These are phyloP conservation scores for Megaceryle alcyon DNA, from an alignment of 2,797 vertebrate genomes.

Conservation along the genomic window DNA sequence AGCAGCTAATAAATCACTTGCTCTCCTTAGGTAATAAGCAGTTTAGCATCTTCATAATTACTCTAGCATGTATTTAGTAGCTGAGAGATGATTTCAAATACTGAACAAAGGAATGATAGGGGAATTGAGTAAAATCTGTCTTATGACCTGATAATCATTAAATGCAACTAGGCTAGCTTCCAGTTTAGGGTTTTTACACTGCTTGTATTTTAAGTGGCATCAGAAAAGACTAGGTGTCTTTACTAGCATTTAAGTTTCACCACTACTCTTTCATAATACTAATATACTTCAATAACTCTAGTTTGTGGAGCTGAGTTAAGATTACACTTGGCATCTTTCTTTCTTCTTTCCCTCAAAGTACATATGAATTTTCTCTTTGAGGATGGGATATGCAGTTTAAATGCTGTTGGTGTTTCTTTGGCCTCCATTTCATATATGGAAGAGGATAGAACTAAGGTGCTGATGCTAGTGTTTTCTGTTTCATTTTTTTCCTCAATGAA, in stretches of 20 bases:
- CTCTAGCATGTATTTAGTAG: background rate
- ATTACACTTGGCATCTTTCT: background rate
- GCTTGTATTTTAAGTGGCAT: background rate
- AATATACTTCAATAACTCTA: background rate
- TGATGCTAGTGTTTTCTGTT: background rate
- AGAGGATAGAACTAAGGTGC: background rate
- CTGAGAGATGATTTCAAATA: background rate
- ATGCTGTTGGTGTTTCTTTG: background rate
- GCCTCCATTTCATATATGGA: background rate
- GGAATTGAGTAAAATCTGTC: background rate
- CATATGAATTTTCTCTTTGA: background rate
- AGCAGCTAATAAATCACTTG: constrained; percentile 86
- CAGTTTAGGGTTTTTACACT: background rate
- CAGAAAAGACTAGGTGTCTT: background rate
- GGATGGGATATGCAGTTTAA: background rate
- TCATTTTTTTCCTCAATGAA: background rate
- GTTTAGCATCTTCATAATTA: background rate
- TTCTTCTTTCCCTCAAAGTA: background rate
- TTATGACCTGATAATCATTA: background rate
- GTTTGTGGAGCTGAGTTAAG: background rate
- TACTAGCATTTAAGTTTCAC: background rate
- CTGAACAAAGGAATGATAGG: background rate
- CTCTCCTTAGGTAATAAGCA: constrained; percentile 86
- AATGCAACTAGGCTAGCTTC: background rate
- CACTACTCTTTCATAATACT: background rate